Base-by-base conservation (phyloP, 2,797 vertebrate species). In the Chaetophractus vellerosus region DNA sequence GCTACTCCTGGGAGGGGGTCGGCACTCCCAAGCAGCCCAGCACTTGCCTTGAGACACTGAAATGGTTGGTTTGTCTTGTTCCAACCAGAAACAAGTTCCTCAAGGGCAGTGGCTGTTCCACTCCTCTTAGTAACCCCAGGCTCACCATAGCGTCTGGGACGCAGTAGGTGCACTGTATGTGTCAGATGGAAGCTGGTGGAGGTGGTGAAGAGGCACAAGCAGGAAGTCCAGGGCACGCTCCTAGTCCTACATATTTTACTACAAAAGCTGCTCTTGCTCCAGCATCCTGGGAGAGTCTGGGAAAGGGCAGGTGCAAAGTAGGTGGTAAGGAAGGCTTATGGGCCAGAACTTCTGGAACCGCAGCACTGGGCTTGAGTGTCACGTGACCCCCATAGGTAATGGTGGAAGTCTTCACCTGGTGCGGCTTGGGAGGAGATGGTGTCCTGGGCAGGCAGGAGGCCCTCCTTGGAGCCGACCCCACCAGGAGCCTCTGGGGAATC, bases 11-110 rank as follows among this genome's bases (percentile, higher is more conserved):
- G 21, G 21, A 36, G 21, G 66, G 19, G 21, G 19, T 36, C 36
- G 36, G 33, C 36, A 69, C 63, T 14, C 28, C 63, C 26, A 2
- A 31, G 63, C 28, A n/a, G 33, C 57, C 45, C 26, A 59, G 55
- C 36, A 78, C 61, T 36, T 81, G 31, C 61, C 61, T 91, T 45
- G 45, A 59, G 28, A 74, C 26, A 7, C 3, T 50, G 45, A 31
- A 31, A 55, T 11, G 7, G 55, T 55, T 15, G 7, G 45, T 55
- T 38, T 82, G n/a, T 92, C 50, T 24, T 41, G n/a, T 69, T 94
- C 68, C 85, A 83, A 68, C 41, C 61, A 78, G 59, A 91, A 82
- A 91, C 78, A 93, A 81, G 48, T 52, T 91, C 88, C 64, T 48
- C 52, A 66, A 41, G n/a, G 57, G 33, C 59, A 90, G 14, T 52